phyloP scores from a whole-genome alignment of 2,888 invertebrate species.

The Drosophila quinaria region DNA sequence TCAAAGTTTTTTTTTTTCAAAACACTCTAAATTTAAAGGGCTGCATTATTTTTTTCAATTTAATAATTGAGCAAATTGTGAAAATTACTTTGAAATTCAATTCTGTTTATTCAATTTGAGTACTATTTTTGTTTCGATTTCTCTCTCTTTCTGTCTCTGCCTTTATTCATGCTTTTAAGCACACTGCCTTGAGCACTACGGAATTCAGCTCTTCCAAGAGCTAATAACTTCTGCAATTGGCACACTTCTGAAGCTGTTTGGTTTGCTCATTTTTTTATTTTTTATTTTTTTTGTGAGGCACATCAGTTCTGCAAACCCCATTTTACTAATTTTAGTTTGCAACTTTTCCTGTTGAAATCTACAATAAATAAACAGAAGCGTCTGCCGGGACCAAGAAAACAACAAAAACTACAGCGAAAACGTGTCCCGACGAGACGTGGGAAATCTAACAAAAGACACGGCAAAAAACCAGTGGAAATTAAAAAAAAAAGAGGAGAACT shows the following conservation, averaged over 20 bases:
- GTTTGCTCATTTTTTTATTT: conserved; percentile 2
- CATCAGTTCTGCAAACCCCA: conserved; percentile 39
- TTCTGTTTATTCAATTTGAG: not conserved
- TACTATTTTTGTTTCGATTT: too few species aligned
- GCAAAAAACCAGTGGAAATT: conserved; percentile 28
- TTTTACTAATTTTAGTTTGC: conserved; percentile 75
- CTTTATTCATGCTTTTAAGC: not conserved
- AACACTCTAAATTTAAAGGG: not conserved
- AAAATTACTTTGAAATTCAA: not conserved
- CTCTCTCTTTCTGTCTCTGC: not conserved
- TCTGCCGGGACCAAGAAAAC: conserved; percentile 60
- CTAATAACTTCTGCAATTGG: conserved; percentile 70
- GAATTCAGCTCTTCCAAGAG: conserved; percentile 16
- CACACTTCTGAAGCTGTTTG: conserved; percentile 57
- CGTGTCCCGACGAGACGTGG: conserved; percentile 67
- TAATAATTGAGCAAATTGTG: not conserved
- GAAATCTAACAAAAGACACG: conserved; percentile 70
- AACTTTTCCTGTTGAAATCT: conserved; percentile 72
- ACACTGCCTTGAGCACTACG: conserved; percentile 9
- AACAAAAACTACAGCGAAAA: conserved; percentile 42
- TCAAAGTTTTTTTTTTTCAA: conserved; percentile 18
- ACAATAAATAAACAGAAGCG: conserved; percentile 69
- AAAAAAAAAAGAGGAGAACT: conserved; percentile 26
- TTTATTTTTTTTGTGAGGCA: conserved; percentile 45
- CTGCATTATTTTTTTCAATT: too few species aligned